phyloP scores from a whole-genome alignment of 2,797 vertebrate genomes.

The Harpagifer antarcticus region DNA sequence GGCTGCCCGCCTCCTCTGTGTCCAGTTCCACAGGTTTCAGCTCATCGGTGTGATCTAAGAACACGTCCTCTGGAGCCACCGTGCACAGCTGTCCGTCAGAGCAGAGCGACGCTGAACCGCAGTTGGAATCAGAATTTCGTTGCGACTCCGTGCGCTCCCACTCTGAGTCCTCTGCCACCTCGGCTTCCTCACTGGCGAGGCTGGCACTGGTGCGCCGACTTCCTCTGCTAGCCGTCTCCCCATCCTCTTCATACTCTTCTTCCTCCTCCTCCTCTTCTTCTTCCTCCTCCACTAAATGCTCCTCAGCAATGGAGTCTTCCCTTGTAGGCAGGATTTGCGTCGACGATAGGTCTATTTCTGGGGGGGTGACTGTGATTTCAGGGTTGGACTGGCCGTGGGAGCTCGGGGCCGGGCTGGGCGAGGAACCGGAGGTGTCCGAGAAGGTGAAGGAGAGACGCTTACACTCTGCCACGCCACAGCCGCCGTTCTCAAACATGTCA shows the following conservation, averaged over 20 bases:
- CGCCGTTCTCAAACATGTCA: constrained; percentile 91
- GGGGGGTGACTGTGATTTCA: constrained; percentile 89
- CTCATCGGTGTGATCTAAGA: constrained; percentile 83
- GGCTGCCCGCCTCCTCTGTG: constrained; percentile 90
- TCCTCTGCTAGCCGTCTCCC: constrained; percentile 74
- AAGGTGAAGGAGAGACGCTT: constrained; percentile 93
- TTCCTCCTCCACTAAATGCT: constrained; percentile 72
- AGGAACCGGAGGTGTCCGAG: constrained; percentile 80
- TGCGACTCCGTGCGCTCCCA: constrained; percentile 83
- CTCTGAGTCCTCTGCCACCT: constrained; percentile 78
- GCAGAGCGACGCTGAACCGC: constrained; percentile 73
- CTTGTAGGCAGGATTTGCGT: constrained; percentile 62
- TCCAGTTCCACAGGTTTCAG: constrained; percentile 97
- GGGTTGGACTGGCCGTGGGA: constrained; percentile 86
- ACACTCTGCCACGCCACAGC: constrained; percentile 85
- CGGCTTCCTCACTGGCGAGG: constrained; percentile 78
- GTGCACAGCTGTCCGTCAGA: constrained; percentile 76
- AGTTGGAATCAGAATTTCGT: constrained; percentile 66
- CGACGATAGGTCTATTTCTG: constrained; percentile 78
- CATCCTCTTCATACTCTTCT: constrained; percentile 71
- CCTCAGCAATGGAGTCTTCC: constrained; percentile 78
- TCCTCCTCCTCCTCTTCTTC: constrained; percentile 52
- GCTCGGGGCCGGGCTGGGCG: constrained; percentile 75
- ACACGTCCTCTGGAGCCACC: constrained; percentile 80
- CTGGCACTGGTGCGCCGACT: constrained; percentile 75